Evolutionary conservation across 2,888 invertebrate species (phyloP).

Genomic region (Ochropleura leucogaster): DNA sequence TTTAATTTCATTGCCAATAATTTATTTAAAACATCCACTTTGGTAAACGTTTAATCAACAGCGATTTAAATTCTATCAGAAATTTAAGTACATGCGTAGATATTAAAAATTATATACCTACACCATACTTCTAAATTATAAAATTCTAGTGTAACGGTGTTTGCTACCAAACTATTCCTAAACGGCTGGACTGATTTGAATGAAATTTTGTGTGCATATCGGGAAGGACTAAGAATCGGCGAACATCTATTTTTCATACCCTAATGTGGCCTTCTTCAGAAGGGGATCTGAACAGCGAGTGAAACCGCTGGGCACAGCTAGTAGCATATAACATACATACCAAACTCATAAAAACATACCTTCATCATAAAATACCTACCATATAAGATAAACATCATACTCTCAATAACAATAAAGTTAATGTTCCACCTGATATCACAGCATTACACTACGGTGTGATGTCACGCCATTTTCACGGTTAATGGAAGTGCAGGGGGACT

Average conservation of each 20-base stretch:
- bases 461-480: conserved; percentile 69
- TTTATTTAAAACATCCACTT: conserved; percentile 16
- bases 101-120: background rate
- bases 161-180: too few relatives aligned
- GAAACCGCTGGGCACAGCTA: too few relatives aligned
- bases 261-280: too few relatives aligned
- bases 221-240: too few relatives aligned
- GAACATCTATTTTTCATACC: too few relatives aligned
- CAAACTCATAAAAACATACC: conserved; percentile 8
- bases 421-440: conserved; percentile 21
- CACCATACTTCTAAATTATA: too few relatives aligned
- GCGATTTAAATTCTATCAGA: background rate
- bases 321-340: background rate
- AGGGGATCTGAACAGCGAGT: too few relatives aligned
- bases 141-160: too few relatives aligned
- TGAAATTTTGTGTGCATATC: too few relatives aligned
- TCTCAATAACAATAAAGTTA: conserved; percentile 35
- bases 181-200: too few relatives aligned
- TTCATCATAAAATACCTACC: conserved; percentile 32
- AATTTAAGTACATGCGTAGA: background rate
- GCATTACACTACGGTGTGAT: conserved; percentile 69
- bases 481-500: conserved; percentile 74
- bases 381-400: conserved; percentile 38
- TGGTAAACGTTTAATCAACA: background rate
- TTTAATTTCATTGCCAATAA: conserved; percentile 39